Conservation (phyloP, 2,888 invertebrate species). For the Rhagophthalmus giganteus region DNA sequence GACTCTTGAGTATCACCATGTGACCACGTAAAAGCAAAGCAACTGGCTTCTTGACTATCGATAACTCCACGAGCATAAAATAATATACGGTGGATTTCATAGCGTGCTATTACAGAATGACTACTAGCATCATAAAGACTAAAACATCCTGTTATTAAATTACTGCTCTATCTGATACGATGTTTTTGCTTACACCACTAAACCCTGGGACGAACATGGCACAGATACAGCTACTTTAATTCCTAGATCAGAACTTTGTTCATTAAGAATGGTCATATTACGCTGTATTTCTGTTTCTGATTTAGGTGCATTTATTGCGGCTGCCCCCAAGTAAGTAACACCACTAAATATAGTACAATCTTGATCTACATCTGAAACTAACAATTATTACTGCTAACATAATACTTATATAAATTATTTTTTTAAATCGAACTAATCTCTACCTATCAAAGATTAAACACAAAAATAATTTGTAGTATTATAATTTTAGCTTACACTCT, state of each 20-base stretch:
- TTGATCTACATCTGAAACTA: constrained; percentile 81
- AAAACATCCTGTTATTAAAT: constrained; percentile 37
- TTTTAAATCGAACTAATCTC: no score
- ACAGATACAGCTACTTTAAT: constrained; percentile 91
- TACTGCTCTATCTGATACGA: background rate
- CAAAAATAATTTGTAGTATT: no score
- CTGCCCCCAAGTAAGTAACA: constrained; percentile 90
- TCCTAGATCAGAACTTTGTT: constrained; percentile 69
- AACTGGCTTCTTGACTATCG: constrained; percentile 82
- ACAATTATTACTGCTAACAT: constrained; percentile 11
- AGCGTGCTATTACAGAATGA: constrained; percentile 83
- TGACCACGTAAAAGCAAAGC: constrained; percentile 98
- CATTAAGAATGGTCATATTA: constrained; percentile 90
- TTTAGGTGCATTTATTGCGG: constrained; percentile 88
- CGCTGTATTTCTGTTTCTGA: constrained; percentile 90
- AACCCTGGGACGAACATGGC: constrained; percentile 89
- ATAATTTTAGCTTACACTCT: constrained; percentile 68
- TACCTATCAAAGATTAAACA: no score
- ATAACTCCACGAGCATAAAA: constrained; percentile 92
- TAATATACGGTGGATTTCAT: constrained; percentile 88
- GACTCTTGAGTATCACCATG: constrained; percentile 88
- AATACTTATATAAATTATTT: background rate
- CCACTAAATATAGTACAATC: constrained; percentile 91
- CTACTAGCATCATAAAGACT: constrained; percentile 82
- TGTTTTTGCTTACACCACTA: constrained; percentile 81